Evolutionary conservation across 2,888 invertebrate genomes (phyloP), one percentile per base, ranked within the genome.

Genomic region (Osedax frankpressi): DNA sequence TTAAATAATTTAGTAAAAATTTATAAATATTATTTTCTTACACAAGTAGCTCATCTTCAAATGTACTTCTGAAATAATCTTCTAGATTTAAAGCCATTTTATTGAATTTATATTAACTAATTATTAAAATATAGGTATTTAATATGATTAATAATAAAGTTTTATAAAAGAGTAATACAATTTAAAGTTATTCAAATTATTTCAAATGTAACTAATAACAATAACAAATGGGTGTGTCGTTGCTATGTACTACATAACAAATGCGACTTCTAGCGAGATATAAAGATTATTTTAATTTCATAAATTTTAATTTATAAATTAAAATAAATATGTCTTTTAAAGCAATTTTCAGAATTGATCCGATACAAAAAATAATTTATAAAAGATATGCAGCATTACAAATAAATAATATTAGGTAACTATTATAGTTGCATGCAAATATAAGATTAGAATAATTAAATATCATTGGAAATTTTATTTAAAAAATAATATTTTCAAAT

Each of bases 41-140:
- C 84, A 84, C 82, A 77, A 83, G 81, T 78, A 84, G 83, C 74
- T 83, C 83, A 74, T 83, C 83, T 80, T 83, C 83, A 76, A 84
- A 84, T 26, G 82, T 82, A 28, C 82, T 82, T 69, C 81, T 77
- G 74, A 83, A 84, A 76, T 83, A 84, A 77, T 84, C 83, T 76
- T 83, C 83, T 73, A 84, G 76, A 74, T 79, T 82, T 67, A 83
- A 79, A 14, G 82, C 78, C 83, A 83, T 83, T 59, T 73, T 76
- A 63, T 6, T 30, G 28, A 11, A n/a, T 3, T 44, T 44, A 44
- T 11, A 11, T 44, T 44, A 44, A 44, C 19, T 44, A 44, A 11
- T 44, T 44, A 44, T 44, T 44, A 44, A 44, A 44, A 44, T 44
- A 44, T 19, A 44, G n/a, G 19, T 44, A 44, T 44, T 44, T 19